Conservation (phyloP, 2,113 vertebrate genomes). For the Chaenocephalus aceratus region DNA sequence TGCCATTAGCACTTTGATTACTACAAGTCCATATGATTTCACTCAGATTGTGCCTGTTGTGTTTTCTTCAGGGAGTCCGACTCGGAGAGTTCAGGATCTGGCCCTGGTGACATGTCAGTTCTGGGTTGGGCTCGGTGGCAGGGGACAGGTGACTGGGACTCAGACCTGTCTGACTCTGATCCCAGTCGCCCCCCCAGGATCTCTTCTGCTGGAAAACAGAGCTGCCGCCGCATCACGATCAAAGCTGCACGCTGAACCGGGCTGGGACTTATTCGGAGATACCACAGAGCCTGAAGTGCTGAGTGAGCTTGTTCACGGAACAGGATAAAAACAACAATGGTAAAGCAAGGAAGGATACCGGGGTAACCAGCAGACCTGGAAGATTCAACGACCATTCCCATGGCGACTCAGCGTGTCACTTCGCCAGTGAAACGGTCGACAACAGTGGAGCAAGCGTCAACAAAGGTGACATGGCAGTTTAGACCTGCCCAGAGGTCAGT, state of each 20-base stretch:
- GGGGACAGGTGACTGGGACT: conserved; percentile 87
- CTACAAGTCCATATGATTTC: neutral
- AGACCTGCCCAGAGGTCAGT: conserved; percentile 78
- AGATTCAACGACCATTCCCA: conserved; percentile 32
- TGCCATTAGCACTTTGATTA: neutral
- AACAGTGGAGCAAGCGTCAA: conserved; percentile 42
- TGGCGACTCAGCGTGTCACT: conserved; percentile 33
- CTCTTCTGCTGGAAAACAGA: conserved; percentile 38
- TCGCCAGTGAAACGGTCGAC: neutral
- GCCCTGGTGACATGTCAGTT: conserved; percentile 77
- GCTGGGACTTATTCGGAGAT: conserved; percentile 79
- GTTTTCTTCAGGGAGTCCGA: conserved; percentile 77
- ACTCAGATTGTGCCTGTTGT: neutral
- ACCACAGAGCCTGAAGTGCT: conserved; percentile 55
- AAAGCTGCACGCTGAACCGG: conserved; percentile 48
- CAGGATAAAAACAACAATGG: conserved; percentile 38
- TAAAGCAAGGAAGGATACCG: neutral
- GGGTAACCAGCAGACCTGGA: conserved; percentile 26
- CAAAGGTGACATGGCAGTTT: conserved; percentile 81
- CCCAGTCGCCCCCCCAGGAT: conserved; percentile 66
- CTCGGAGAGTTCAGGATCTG: conserved; percentile 84
- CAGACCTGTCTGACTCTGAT: conserved; percentile 81
- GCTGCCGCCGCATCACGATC: conserved; percentile 14
- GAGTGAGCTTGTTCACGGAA: conserved; percentile 50
- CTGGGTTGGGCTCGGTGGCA: conserved; percentile 74